A percentile compares a stretch with the other conserved stretches of the same genome.
Conservation (phyloP, 2,888 invertebrate genomes). For the Ecdyonurus torrentis region DNA sequence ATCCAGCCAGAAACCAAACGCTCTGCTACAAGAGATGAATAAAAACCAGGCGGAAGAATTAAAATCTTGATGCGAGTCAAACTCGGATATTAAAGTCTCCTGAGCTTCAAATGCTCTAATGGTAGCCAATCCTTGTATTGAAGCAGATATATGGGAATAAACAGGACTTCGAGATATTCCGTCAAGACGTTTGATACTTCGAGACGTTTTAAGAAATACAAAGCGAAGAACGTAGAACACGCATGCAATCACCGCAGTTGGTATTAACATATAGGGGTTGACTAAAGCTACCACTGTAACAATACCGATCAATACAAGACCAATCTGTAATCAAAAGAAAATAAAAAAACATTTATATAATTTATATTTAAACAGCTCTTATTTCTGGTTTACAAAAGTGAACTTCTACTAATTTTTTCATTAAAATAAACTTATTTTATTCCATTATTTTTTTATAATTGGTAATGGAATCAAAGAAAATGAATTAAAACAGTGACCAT, state of each 20-base stretch:
- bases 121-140: conserved; percentile 58
- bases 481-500: too few relatives aligned
- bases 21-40: conserved; percentile 8
- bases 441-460: too few relatives aligned
- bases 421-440: too few relatives aligned
- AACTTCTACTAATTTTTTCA: too few relatives aligned
- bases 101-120: conserved; percentile 34
- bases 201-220: conserved; percentile 28
- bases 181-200: conserved; percentile 31
- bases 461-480: too few relatives aligned
- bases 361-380: too few relatives aligned
- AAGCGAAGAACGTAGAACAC: conserved; percentile 25
- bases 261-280: conserved; percentile 24
- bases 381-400: too few relatives aligned
- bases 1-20: not conserved
- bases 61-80: conserved; percentile 19
- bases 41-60: conserved; percentile 6
- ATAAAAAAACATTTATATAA: too few relatives aligned
- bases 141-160: conserved; percentile 57
- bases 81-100: conserved; percentile 24
- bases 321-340: too few relatives aligned
- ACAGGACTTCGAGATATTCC: conserved; percentile 33
- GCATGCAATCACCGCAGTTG: conserved; percentile 23
- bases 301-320: conserved; percentile 28
- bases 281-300: conserved; percentile 28